Evolutionary conservation across 2,888 invertebrate genomes (phyloP), one percentile per base, ranked within the genome.

Genomic region (Eudemis profundana): DNA sequence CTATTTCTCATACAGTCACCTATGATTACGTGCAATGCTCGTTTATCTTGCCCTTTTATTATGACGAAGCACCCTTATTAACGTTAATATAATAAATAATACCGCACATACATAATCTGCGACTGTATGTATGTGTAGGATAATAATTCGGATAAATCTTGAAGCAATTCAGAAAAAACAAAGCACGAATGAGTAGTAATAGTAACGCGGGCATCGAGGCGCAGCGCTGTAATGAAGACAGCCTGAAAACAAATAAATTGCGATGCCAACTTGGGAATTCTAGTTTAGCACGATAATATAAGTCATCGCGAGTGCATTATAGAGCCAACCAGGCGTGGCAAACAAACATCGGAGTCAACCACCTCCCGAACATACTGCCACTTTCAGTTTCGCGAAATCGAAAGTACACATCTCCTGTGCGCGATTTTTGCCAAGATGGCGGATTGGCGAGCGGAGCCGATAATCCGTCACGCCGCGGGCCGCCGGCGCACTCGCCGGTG

Each of bases 311-410:
- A 77, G 76, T 77, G 76, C 80, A 81, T 79, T 57, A 56, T 73
- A 75, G 71, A 74, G 74, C 79, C 89, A 86, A 82, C 90, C 85
- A 86, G 82, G 78, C 90, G 84, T 89, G 84, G 83, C 90, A 90
- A 91, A 90, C 89, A 91, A 90, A 90, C 90, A 89, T 78, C 72
- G 78, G 84, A 90, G 90, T 90, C 90, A 90, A 89, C 86, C 90
- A 90, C 81, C 80, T 82, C 84, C 90, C 89, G 87, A 90, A 91
- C 91, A 88, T 88, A 86, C 79, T 81, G 78, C 74, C 83, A 88
- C 92, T 91, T 89, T 92, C 90, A 83, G 87, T 92, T 91, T 91
- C 90, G 81, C 83, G 87, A 90, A 90, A 91, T 85, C 82, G 91
- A 92, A 90, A 91, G 89, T 85, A 69, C 81, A 85, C 82, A 83